phyloP scores from a whole-genome alignment of 92 coral and sea anemone species.

The Desmophyllum pertusum region DNA sequence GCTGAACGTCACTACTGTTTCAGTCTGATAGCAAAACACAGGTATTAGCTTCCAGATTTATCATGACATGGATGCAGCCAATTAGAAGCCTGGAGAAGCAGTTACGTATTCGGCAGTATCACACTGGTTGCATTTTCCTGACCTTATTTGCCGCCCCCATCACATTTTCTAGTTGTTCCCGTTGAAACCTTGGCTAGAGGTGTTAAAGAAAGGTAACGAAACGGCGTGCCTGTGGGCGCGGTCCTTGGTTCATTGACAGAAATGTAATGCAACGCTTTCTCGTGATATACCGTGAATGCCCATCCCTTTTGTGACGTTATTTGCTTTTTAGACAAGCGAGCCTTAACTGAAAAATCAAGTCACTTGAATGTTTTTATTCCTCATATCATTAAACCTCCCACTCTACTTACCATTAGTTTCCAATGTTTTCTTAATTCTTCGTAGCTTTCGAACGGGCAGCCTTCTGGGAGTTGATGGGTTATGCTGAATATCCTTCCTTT shows the following conservation, averaged over 20 bases:
- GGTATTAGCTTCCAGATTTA: background rate
- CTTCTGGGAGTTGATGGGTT: slow-evolving; percentile 67
- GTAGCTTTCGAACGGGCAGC: slow-evolving; percentile 63
- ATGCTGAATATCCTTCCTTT: slow-evolving; percentile 81
- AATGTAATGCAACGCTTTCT: no score
- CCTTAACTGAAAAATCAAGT: background rate
- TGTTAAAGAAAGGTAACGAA: no score
- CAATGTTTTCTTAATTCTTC: slow-evolving; percentile 90
- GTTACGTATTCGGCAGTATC: no score
- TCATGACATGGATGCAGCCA: background rate
- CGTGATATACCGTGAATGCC: background rate
- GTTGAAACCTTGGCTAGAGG: background rate
- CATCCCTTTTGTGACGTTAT: background rate
- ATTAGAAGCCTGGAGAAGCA: background rate
- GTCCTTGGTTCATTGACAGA: no score
- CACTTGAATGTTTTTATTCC: background rate
- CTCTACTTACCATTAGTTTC: slow-evolving; percentile 85
- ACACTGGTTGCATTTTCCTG: background rate
- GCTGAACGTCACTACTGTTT: no score
- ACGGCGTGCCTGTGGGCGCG: no score
- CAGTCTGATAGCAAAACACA: background rate
- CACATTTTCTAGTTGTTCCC: background rate
- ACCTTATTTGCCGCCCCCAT: no score
- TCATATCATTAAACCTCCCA: background rate
- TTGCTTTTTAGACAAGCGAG: background rate